Evolutionary conservation across 1,140 invertebrate genomes (phyloP), one percentile per base, ranked within the genome.

Genomic region (Pollicipes pollicipes): DNA sequence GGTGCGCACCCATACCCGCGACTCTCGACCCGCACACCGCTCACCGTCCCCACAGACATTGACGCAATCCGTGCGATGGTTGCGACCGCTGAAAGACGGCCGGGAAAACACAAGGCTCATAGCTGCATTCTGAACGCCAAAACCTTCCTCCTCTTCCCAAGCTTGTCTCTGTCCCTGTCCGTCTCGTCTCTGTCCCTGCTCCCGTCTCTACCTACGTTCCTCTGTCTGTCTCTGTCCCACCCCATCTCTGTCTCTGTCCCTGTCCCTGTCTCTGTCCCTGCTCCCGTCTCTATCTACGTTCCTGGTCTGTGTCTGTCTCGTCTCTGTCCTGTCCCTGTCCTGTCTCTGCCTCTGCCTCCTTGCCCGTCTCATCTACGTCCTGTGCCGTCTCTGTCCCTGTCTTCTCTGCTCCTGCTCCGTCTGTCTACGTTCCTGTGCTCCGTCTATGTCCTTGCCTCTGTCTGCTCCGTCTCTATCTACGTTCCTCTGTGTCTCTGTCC

Each of bases 101-200:
- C n/a, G n/a, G n/a, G n/a, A n/a, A n/a, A n/a, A n/a, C n/a, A n/a
- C n/a, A n/a, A n/a, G n/a, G n/a, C n/a, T n/a, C n/a, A n/a, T n/a
- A n/a, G n/a, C n/a, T n/a, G n/a, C n/a, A n/a, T n/a, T n/a, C n/a
- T n/a, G n/a, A n/a, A n/a, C n/a, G n/a, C n/a, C n/a, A n/a, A n/a
- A n/a, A n/a, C n/a, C n/a, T n/a, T 73, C 31, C 68, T 45, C 68
- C 17, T 66, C 68, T 30, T 31, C 32, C n/a, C 63, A 66, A 27
- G 67, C 66, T 68, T 68, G n/a, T 30, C 68, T 68, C 64, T 67
- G 27, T 27, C 30, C 32, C 72, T 31, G 35, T 71, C 30, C 24
- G 58, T 74, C 74, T 35, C 63, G 68, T 74, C 74, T 72, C 68
- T 66, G 30, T n/a, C n/a, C n/a, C n/a, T n/a, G n/a, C n/a, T n/a